Evolutionary conservation across 2,888 invertebrate genomes (phyloP).

Genomic region (Acrobasis consociella): DNA sequence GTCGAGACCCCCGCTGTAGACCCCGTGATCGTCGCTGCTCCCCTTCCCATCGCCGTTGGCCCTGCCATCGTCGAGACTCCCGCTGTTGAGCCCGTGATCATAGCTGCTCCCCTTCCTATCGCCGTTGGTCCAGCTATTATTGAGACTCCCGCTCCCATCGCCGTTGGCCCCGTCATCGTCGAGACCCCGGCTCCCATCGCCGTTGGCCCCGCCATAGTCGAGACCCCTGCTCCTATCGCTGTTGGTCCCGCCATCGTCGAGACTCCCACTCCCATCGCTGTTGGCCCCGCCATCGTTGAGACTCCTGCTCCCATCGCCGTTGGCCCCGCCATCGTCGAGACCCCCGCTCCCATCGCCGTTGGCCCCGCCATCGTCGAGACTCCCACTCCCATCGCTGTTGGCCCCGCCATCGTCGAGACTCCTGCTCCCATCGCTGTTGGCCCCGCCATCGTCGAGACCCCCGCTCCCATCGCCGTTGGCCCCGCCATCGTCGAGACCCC

Average conservation of each 20-base stretch:
- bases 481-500: not conserved
- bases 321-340: not conserved
- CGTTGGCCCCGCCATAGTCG: conserved; percentile 22
- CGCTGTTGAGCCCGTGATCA: too few species aligned
- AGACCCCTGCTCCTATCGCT: conserved; percentile 7
- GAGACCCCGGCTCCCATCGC: conserved; percentile 22
- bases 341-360: not conserved
- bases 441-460: not conserved
- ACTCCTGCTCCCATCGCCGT: too few species aligned
- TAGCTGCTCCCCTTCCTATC: too few species aligned
- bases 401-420: conserved; percentile 10
- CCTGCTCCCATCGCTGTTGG: not conserved
- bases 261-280: conserved; percentile 19
- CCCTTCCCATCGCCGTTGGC: not conserved
- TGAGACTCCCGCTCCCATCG: conserved; percentile 19
- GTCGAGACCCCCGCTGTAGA: not conserved
- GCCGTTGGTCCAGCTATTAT: conserved; percentile 29
- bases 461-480: not conserved
- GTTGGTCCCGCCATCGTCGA: conserved; percentile 26
- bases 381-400: not conserved
- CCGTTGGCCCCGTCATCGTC: conserved; percentile 23
- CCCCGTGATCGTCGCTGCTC: not conserved
- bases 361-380: conserved; percentile 2
- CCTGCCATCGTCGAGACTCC: not conserved
- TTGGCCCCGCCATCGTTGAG: conserved; percentile 6